Percentiles rank a stretch among this genome's conserved stretches.
phyloP scores from a whole-genome alignment of 1,140 invertebrate species.

The Zaprionus inermis region DNA sequence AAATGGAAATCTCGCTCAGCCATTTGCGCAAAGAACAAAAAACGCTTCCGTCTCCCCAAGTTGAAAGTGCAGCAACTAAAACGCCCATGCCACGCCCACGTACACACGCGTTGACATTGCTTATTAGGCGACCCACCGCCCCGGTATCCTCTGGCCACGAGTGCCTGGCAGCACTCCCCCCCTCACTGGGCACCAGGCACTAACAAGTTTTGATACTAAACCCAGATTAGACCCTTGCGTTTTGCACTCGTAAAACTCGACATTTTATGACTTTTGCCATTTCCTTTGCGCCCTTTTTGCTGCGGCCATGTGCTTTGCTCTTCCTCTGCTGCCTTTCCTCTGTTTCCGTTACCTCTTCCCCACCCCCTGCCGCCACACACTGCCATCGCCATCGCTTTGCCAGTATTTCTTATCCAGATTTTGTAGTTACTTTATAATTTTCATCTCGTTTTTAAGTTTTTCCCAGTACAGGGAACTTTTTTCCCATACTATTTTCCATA shows the following conservation, averaged over 20 bases:
- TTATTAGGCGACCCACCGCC: conserved; percentile 55
- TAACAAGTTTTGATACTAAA: conserved; percentile 82
- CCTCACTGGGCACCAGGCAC: conserved; percentile 15
- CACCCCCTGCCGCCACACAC: neutral
- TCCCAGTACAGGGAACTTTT: conserved; percentile 37
- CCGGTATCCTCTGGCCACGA: neutral
- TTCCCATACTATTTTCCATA: conserved; percentile 62
- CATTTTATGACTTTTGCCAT: conserved; percentile 82
- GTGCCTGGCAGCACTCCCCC: neutral
- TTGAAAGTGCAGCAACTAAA: conserved; percentile 53
- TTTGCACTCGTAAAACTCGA: conserved; percentile 82
- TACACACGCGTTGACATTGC: conserved; percentile 78
- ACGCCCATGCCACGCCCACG: conserved; percentile 20
- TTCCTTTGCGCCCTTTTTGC: conserved; percentile 55
- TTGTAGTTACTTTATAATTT: conserved; percentile 83
- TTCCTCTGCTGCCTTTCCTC: neutral
- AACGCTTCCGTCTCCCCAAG: conserved; percentile 74
- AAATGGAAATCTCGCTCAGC: conserved; percentile 56
- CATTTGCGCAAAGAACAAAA: conserved; percentile 79
- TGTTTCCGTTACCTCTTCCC: neutral
- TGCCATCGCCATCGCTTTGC: neutral
- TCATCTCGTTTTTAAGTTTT: conserved; percentile 74
- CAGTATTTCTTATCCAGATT: conserved; percentile 75
- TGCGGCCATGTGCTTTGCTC: conserved; percentile 20
- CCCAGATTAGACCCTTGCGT: conserved; percentile 81